Conservation (phyloP, 2,888 invertebrate species). For the Drosophila eohydei region DNA sequence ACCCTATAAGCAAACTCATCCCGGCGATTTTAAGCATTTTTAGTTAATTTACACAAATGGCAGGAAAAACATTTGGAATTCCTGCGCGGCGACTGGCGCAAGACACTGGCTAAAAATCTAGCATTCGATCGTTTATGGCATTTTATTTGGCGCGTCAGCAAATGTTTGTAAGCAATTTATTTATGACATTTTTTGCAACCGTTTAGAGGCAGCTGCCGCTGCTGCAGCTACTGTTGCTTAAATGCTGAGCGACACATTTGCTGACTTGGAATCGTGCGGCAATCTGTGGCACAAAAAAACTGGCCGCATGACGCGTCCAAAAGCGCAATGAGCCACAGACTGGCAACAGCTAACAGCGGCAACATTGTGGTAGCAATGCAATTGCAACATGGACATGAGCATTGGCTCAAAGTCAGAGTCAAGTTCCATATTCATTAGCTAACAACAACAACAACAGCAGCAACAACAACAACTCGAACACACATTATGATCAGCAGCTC, state of each 20-base stretch:
- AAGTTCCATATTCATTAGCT: conserved; percentile 84
- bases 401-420: conserved; percentile 75
- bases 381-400: conserved; percentile 62
- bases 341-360: conserved; percentile 63
- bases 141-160: conserved; percentile 84
- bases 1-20: conserved; percentile 78
- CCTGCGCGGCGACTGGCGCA: conserved; percentile 51
- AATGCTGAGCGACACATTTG: conserved; percentile 80
- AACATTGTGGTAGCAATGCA: conserved; percentile 27
- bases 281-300: conserved; percentile 79
- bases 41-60: conserved; percentile 82
- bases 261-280: conserved; percentile 80
- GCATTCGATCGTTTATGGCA: conserved; percentile 83
- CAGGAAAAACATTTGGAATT: conserved; percentile 80
- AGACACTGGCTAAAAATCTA: conserved; percentile 72
- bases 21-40: conserved; percentile 82
- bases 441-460: conserved; percentile 35
- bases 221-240: conserved; percentile 63
- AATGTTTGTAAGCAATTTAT: conserved; percentile 81
- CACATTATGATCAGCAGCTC: conserved; percentile 33
- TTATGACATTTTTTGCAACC: conserved; percentile 76
- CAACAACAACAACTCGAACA: conserved; percentile 20
- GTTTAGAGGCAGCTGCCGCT: conserved; percentile 46
- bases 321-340: conserved; percentile 67
- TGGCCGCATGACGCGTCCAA: conserved; percentile 80